Conservation (phyloP, 2,113 vertebrate species). For the Ondatra zibethicus region DNA sequence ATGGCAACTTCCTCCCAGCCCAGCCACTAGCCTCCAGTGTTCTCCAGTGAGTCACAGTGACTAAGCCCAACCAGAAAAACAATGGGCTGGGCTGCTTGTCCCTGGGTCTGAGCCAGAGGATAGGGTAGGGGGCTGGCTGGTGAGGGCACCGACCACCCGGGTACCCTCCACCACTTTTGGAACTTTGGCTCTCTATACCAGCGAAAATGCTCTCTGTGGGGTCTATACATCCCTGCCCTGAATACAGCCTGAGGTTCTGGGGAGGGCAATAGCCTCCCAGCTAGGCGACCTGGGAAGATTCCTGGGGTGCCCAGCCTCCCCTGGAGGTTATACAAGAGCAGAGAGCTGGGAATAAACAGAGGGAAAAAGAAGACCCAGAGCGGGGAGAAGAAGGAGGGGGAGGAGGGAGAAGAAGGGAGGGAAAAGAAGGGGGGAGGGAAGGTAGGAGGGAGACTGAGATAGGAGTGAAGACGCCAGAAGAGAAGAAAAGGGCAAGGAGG, state of each 20-base stretch:
- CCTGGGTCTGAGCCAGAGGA: constrained; percentile 46
- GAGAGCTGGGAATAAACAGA: constrained; percentile 58
- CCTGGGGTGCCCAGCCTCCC: constrained; percentile 60
- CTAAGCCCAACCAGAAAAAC: constrained; percentile 77
- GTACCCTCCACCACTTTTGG: constrained; percentile 36
- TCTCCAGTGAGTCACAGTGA: constrained; percentile 67
- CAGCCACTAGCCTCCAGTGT: constrained; percentile 55
- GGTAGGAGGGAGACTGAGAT: constrained; percentile 23
- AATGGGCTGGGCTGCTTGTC: constrained; percentile 74
- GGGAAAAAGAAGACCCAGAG: constrained; percentile 37
- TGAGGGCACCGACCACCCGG: constrained; percentile 44
- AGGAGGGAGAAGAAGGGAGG: neutral
- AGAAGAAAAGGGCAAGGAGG: neutral
- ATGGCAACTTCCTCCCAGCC: accelerated
- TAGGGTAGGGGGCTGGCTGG: constrained; percentile 25
- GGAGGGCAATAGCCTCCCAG: neutral
- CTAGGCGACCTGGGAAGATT: constrained; percentile 29
- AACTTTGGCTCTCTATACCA: neutral
- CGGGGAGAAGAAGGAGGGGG: neutral
- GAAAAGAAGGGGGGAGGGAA: neutral
- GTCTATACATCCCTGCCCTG: neutral
- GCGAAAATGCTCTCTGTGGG: neutral
- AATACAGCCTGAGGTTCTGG: accelerated
- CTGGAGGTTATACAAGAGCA: constrained; percentile 27
- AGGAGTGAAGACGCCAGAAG: constrained; percentile 20